These are phyloP conservation scores for Ctenochaetus hawaiiensis DNA, from an alignment of 2,797 vertebrate species.

Conservation along the genomic window DNA sequence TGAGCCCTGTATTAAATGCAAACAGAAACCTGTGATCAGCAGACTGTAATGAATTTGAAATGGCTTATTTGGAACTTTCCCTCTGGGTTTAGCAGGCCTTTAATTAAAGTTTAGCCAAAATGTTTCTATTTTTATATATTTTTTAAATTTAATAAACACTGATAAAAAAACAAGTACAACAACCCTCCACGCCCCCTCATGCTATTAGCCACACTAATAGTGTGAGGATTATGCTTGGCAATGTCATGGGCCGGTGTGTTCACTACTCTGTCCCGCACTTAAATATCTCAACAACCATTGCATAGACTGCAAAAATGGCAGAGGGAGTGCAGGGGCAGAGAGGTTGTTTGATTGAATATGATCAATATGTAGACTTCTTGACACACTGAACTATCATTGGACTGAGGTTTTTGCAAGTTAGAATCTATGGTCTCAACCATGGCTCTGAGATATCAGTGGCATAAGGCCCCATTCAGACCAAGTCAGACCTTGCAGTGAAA, in stretches of 20 bases:
- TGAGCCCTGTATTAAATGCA: slow-evolving; percentile 50
- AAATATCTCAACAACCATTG: neutral
- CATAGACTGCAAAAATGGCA: no score
- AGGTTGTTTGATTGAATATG: no score
- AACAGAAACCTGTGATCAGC: slow-evolving; percentile 55
- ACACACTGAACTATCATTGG: no score
- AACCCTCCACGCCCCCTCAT: neutral
- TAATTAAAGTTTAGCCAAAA: neutral
- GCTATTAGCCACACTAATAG: neutral
- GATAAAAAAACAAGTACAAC: neutral
- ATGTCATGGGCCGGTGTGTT: no score
- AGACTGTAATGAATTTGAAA: slow-evolving; percentile 58
- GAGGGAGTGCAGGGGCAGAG: no score
- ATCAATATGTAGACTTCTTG: no score
- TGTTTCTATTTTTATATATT: neutral
- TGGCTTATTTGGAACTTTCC: slow-evolving; percentile 27
- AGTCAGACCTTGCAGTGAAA: no score
- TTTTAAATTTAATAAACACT: slow-evolving; percentile 1
- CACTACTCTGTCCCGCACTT: neutral
- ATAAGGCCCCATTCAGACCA: no score
- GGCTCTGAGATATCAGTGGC: no score
- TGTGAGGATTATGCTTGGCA: accelerated
- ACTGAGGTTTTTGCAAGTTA: no score
- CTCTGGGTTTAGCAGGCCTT: slow-evolving; percentile 4
- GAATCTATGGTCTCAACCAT: no score